Evolutionary conservation across 2,888 invertebrate species (phyloP).

Genomic region (Margaritifera margaritifera): DNA sequence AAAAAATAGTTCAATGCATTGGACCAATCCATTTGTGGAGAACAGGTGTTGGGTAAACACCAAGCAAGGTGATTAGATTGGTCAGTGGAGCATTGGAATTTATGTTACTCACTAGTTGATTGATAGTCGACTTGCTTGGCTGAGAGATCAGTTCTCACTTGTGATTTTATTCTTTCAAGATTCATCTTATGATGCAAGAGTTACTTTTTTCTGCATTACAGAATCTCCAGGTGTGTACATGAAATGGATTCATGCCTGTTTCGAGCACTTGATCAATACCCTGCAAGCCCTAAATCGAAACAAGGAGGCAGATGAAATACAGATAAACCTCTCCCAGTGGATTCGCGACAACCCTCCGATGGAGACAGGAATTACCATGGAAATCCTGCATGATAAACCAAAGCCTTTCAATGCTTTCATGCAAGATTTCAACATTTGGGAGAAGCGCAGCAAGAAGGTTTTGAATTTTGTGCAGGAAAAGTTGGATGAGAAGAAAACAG

Average conservation of each 20-base stretch:
- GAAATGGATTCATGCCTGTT: constrained; percentile 63
- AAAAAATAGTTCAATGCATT: too few species aligned
- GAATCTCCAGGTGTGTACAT: constrained; percentile 58
- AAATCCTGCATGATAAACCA: constrained; percentile 45
- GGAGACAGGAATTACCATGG: constrained; percentile 38
- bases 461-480: constrained; percentile 24
- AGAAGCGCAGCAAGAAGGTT: constrained; percentile 42
- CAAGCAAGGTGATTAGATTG: too few species aligned
- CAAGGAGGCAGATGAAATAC: constrained; percentile 46
- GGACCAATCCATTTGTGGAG: too few species aligned
- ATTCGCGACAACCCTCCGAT: constrained; percentile 55
- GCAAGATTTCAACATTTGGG: constrained; percentile 57
- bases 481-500: constrained; percentile 2
- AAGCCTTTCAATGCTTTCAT: constrained; percentile 43
- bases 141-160: too few species aligned
- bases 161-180: neutral
- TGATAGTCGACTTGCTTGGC: too few species aligned
- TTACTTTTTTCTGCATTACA: constrained; percentile 28
- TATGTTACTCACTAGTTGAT: too few species aligned
- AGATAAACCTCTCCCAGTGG: constrained; percentile 59
- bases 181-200: neutral
- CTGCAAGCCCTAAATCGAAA: constrained; percentile 47
- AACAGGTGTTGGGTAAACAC: too few species aligned
- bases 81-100: too few species aligned
- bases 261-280: constrained; percentile 54